These are phyloP conservation scores for Cololabis saira DNA, from an alignment of 2,113 vertebrate genomes.

Conservation along the genomic window DNA sequence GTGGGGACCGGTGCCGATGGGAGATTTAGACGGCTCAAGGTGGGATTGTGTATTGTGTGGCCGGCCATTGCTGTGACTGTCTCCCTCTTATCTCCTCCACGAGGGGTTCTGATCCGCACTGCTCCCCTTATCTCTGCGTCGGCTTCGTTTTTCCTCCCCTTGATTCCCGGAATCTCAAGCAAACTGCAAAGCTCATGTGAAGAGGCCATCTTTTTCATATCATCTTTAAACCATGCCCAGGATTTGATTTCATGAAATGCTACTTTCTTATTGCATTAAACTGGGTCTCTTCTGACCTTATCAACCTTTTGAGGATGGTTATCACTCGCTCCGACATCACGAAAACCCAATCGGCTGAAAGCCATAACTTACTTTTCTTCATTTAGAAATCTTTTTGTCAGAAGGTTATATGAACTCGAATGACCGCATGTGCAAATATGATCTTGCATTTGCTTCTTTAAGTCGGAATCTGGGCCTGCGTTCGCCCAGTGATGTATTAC, in stretches of 20 bases:
- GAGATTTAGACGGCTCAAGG: slow-evolving; percentile 73
- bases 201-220: slow-evolving; percentile 47
- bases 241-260: slow-evolving; percentile 62
- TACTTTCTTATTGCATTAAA: slow-evolving; percentile 48
- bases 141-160: slow-evolving; percentile 22
- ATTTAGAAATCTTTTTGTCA: slow-evolving; percentile 5
- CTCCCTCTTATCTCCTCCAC: slow-evolving; percentile 79
- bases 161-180: slow-evolving; percentile 76
- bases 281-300: slow-evolving; percentile 37
- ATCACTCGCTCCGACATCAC: slow-evolving; percentile 24
- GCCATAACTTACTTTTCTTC: slow-evolving; percentile 3
- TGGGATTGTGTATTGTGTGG: slow-evolving; percentile 81
- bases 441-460: slow-evolving; percentile 17
- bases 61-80: slow-evolving; percentile 78
- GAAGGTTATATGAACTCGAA: not conserved
- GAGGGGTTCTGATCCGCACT: slow-evolving; percentile 58
- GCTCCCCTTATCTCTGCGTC: slow-evolving; percentile 65
- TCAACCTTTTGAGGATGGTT: slow-evolving; percentile 38
- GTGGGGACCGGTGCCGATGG: slow-evolving; percentile 70
- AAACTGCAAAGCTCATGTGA: slow-evolving; percentile 41
- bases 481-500: slow-evolving; percentile 41
- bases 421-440: slow-evolving; percentile 19
- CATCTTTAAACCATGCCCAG: slow-evolving; percentile 45
- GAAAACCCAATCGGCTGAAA: slow-evolving; percentile 29
- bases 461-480: slow-evolving; percentile 18